Conservation (phyloP, 2,888 invertebrate species). For the Fabriciana adippe region DNA sequence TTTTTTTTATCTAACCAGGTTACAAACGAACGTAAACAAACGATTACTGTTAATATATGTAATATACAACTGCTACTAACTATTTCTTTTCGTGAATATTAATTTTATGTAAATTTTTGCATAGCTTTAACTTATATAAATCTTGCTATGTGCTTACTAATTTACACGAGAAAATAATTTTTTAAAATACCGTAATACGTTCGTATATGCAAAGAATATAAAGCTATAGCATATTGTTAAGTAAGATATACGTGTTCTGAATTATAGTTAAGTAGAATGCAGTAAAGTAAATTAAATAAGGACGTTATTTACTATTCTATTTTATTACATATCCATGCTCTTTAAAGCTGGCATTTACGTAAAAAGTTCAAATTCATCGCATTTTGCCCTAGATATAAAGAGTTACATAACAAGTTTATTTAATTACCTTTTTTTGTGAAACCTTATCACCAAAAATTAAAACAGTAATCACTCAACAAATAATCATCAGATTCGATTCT, state of each 20-base stretch:
- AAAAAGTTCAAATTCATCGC: no score
- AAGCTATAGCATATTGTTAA: background rate
- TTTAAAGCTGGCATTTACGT: no score
- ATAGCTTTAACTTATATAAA: conserved; percentile 7
- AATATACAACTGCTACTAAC: conserved; percentile 2
- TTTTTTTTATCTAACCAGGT: conserved; percentile 4
- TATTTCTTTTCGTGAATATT: conserved; percentile 24
- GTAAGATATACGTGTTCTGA: background rate
- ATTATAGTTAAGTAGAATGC: background rate
- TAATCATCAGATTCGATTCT: no score
- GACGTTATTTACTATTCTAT: no score
- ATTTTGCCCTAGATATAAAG: no score
- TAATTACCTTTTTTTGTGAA: no score
- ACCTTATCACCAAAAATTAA: no score
- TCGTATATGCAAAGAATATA: background rate
- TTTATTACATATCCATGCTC: no score
- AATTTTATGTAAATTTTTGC: conserved; percentile 18
- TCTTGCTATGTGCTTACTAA: conserved; percentile 9
- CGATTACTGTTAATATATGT: background rate
- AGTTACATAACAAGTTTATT: no score
- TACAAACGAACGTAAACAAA: background rate
- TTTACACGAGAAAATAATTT: conserved; percentile 5
- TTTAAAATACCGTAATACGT: conserved; percentile 18
- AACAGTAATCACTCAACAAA: no score
- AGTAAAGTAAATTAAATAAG: no score